Percentiles rank a stretch among this genome's conserved stretches.
Conservation (phyloP, 2,797 vertebrate genomes). For the Hirundo rustica region DNA sequence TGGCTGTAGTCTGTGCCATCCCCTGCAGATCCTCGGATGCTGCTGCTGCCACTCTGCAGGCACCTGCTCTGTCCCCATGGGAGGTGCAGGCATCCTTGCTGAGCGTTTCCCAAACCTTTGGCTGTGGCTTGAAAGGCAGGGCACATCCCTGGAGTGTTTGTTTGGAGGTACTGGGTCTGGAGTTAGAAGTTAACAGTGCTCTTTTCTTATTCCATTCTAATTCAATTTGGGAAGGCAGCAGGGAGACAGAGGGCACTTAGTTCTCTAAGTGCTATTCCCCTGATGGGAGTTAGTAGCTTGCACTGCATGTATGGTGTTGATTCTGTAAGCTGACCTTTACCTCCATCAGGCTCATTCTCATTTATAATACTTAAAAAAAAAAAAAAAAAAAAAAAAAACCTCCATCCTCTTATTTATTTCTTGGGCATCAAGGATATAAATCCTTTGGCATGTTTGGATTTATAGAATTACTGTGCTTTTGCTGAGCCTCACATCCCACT, state of each 20-base stretch:
- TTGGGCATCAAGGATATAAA: background rate
- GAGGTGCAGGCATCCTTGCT: background rate
- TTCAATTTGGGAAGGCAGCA: slow-evolving; percentile 45
- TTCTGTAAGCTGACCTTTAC: slow-evolving; percentile 11
- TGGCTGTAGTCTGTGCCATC: background rate
- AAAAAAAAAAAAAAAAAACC: background rate
- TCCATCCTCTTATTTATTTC: slow-evolving; percentile 17
- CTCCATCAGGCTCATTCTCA: slow-evolving; percentile 8
- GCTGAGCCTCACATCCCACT: background rate
- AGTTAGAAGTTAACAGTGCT: slow-evolving; percentile 24
- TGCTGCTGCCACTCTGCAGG: background rate
- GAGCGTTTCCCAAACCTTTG: background rate
- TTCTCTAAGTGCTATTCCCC: slow-evolving; percentile 22
- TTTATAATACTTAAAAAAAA: background rate
- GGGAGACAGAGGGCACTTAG: slow-evolving; percentile 19
- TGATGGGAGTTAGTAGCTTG: background rate
- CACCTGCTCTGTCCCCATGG: rapidly evolving
- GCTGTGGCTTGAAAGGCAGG: background rate
- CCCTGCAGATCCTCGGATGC: background rate
- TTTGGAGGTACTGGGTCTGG: background rate
- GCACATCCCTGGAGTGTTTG: background rate
- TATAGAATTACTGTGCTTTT: slow-evolving; percentile 28
- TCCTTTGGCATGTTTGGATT: background rate
- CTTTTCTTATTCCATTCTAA: slow-evolving; percentile 14
- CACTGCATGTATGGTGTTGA: background rate